These are phyloP conservation scores for Amblyjoppa proteus DNA, from an alignment of 2,888 invertebrate species.

Conservation along the genomic window DNA sequence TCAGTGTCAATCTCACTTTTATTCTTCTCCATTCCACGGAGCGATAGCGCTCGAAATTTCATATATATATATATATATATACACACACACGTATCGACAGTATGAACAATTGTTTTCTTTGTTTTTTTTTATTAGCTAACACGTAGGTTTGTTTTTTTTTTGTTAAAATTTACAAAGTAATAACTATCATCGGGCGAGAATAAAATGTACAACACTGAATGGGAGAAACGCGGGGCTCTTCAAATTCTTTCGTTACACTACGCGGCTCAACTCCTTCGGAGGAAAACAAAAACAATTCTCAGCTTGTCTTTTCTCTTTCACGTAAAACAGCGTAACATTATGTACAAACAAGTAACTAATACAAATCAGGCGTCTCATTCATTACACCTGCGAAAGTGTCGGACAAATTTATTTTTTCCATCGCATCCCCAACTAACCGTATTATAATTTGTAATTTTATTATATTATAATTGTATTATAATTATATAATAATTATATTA, in stretches of 20 bases:
- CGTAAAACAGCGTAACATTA: slow-evolving; percentile 58
- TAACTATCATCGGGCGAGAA: slow-evolving; percentile 45
- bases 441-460: slow-evolving; percentile 24
- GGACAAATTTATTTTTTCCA: background rate
- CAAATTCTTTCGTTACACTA: background rate
- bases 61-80: slow-evolving; percentile 47
- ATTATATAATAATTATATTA: too few species aligned
- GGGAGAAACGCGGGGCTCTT: slow-evolving; percentile 11
- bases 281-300: slow-evolving; percentile 5
- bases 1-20: slow-evolving; percentile 2
- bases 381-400: background rate
- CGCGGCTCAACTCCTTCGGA: background rate
- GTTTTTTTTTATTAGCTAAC: slow-evolving; percentile 23
- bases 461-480: too few species aligned
- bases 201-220: slow-evolving; percentile 55
- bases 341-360: slow-evolving; percentile 58
- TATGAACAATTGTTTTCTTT: slow-evolving; percentile 54
- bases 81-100: slow-evolving; percentile 50
- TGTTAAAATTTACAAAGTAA: slow-evolving; percentile 44
- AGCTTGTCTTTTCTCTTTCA: slow-evolving; percentile 12
- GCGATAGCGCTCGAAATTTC: slow-evolving; percentile 36
- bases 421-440: background rate
- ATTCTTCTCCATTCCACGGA: slow-evolving; percentile 21
- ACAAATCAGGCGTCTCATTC: slow-evolving; percentile 30
- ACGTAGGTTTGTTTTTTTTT: slow-evolving; percentile 12